Percentiles rank a stretch among this genome's conserved stretches.
phyloP scores from a whole-genome alignment of 2,113 vertebrate genomes.

The Opisthocomus hoazin region DNA sequence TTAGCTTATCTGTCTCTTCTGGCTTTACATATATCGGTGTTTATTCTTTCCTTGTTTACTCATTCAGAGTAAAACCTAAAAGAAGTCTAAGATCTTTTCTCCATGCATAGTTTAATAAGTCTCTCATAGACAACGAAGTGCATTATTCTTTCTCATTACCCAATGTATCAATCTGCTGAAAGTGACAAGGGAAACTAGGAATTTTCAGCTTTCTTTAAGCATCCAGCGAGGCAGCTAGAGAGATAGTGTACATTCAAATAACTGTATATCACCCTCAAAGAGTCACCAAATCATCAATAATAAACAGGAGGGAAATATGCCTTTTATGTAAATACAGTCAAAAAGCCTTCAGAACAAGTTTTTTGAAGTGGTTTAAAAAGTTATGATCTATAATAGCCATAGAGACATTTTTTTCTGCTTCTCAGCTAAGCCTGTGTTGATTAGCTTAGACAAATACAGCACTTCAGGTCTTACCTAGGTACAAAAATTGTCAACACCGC shows the following conservation, averaged over 20 bases:
- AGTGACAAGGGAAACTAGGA: neutral
- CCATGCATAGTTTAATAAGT: neutral
- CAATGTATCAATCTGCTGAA: neutral
- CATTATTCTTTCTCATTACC: neutral
- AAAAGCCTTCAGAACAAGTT: neutral
- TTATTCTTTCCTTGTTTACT: neutral
- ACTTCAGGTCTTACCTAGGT: neutral
- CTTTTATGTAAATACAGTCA: neutral
- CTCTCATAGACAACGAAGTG: neutral
- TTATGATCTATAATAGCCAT: neutral
- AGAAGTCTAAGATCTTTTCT: neutral
- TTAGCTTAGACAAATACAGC: neutral
- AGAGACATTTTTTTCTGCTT: neutral
- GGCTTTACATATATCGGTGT: neutral
- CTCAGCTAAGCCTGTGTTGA: neutral
- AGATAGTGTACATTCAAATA: neutral
- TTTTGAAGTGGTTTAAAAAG: neutral
- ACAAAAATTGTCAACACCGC: neutral
- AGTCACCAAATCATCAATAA: neutral
- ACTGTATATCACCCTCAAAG: neutral
- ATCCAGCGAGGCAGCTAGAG: neutral
- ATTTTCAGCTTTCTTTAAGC: neutral
- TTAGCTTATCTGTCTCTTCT: neutral
- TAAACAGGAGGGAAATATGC: neutral
- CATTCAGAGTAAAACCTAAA: neutral